A percentile compares a stretch with the other conserved stretches of the same genome.
phyloP scores from a whole-genome alignment of 53 echinoderm and acorn worm species.

The Paracentrotus lividus region DNA sequence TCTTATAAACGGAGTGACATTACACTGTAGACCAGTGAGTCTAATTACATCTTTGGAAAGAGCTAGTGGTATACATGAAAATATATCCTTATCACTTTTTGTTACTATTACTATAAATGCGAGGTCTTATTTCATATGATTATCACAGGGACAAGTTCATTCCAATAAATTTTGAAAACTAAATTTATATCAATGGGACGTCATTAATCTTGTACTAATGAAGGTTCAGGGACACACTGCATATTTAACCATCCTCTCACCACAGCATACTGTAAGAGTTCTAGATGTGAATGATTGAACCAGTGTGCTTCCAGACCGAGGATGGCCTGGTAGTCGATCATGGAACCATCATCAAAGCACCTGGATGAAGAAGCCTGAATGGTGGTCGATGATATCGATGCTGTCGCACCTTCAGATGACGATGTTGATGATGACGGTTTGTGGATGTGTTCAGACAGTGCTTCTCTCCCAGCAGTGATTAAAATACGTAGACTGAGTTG shows the following conservation, averaged over 20 bases:
- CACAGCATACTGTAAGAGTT: constrained; percentile 77
- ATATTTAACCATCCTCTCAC: constrained; percentile 74
- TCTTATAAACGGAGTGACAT: too few species aligned
- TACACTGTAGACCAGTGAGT: too few species aligned
- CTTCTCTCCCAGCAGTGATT: constrained; percentile 68
- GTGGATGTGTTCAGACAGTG: constrained; percentile 6
- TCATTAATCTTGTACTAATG: too few species aligned
- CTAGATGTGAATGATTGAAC: constrained; percentile 75
- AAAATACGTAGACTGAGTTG: constrained; percentile 83
- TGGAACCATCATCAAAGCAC: constrained; percentile 49
- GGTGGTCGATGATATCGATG: constrained; percentile 16
- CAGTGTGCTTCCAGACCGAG: constrained; percentile 80
- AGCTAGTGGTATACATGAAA: too few species aligned
- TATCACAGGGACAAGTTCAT: too few species aligned
- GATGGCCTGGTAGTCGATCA: constrained; percentile 75
- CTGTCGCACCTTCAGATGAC: not conserved
- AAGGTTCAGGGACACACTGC: too few species aligned
- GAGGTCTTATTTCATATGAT: too few species aligned
- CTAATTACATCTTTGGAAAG: too few species aligned
- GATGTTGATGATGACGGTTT: constrained; percentile 8
- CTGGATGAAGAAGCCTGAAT: not conserved
- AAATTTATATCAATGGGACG: too few species aligned
- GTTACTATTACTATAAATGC: too few species aligned
- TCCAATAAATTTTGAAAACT: too few species aligned
- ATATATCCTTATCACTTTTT: too few species aligned